Base-by-base conservation (phyloP, 2,113 vertebrate genomes). In the Myrmecophaga tridactyla region DNA sequence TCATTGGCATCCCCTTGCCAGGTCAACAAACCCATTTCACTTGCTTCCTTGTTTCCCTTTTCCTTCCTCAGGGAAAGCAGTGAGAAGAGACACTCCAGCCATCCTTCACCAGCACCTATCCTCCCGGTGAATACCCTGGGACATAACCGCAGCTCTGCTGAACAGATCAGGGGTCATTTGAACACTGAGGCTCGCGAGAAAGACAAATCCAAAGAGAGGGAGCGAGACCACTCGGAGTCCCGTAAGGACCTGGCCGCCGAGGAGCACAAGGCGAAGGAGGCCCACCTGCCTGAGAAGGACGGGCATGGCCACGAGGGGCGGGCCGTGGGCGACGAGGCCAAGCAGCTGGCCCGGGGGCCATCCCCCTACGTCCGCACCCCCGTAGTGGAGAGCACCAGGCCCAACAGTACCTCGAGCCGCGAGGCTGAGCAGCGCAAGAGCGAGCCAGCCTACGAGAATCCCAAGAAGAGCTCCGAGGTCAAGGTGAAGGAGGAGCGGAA, bases 401-500 rank as follows among this genome's bases (percentile, higher is more conserved):
- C 99, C 20, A 99, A 97, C n/a, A 98, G 99, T 29, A 99, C 98
- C 58, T 98, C 99, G 43, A 99, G 97, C 96, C 98, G 99, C 12
- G 99, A 99, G 63, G 96, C 98, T 0, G 99, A 99, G 94, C 84
- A 25, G 2, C 99, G 99, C 97, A 99, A 99, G 97, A 95, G 78
- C 0, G 99, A 99, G 96, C 95, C 98, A 0, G 95, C 98, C 0
- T 99, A 99, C 0, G 99, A 99, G 86, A 99, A 98, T 94, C 98
- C 98, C 95, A 99, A 99, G 98, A 99, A 99, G 98, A 98, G 91
- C 97, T 23, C 97, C 0, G 99, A 99, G 98, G 98, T 99, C 90
- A 99, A 99, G 97, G 99, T 99, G 95, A 99, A 99, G 98, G 99
- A 99, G 97, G 99, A 99, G 95, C 98, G 99, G 89, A 99, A 99